A percentile compares a stretch with the other conserved stretches of the same genome.
phyloP scores from a whole-genome alignment of 2,888 invertebrate species.

The Macropis europaea region DNA sequence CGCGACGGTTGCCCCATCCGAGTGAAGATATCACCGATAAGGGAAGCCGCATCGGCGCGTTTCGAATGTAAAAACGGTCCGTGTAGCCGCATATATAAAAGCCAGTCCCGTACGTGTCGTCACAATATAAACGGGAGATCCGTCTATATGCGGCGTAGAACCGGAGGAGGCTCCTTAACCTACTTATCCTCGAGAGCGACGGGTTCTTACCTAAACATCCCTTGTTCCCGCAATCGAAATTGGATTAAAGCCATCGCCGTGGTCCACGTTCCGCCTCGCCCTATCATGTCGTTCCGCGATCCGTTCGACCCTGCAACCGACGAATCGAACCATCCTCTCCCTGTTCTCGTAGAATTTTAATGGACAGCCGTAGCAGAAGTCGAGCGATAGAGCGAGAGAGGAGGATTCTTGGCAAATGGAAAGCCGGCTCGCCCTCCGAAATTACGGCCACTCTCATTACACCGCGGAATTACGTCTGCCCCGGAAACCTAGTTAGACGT shows the following conservation, averaged over 20 bases:
- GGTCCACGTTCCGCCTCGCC: background rate
- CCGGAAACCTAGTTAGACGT: constrained; percentile 46
- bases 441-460: constrained; percentile 48
- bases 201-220: constrained; percentile 27
- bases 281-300: constrained; percentile 2
- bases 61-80: constrained; percentile 3
- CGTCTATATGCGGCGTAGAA: background rate
- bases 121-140: constrained; percentile 8
- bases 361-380: constrained; percentile 15
- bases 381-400: background rate
- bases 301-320: constrained; percentile 1
- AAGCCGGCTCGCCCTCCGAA: constrained; percentile 31
- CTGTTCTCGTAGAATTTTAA: constrained; percentile 23
- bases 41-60: background rate
- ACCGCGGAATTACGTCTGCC: constrained; percentile 37
- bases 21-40: constrained; percentile 1
- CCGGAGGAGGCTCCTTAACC: constrained; percentile 26
- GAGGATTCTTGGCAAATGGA: constrained; percentile 36
- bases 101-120: constrained; percentile 14
- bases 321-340: background rate
- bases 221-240: constrained; percentile 24
- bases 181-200: constrained; percentile 15
- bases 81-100: constrained; percentile 11
- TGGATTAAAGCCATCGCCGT: constrained; percentile 33
- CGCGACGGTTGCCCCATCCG: too few species aligned